phyloP scores from a whole-genome alignment of 92 coral and sea anemone species.

The Palythoa grandis region DNA sequence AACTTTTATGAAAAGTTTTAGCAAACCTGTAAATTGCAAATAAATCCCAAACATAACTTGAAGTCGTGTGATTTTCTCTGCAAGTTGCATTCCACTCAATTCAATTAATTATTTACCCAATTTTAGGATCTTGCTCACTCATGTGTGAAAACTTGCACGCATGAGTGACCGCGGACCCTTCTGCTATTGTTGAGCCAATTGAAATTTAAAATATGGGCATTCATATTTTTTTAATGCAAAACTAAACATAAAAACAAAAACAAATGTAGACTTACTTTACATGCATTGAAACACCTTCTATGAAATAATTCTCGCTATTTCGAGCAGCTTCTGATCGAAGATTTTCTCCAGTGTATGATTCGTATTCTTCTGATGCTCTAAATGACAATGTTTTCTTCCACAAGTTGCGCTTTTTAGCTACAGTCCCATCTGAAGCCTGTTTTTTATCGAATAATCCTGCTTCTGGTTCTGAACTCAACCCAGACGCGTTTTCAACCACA shows the following conservation, averaged over 20 bases:
- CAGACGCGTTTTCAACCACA: background rate
- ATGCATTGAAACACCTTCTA: slow-evolving; percentile 89
- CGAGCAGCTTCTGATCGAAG: slow-evolving; percentile 34
- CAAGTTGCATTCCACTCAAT: too few species aligned
- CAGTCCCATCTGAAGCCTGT: slow-evolving; percentile 3
- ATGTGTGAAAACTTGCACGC: background rate
- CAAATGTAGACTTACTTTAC: slow-evolving; percentile 61
- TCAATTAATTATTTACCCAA: too few species aligned
- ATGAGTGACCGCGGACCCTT: too few species aligned
- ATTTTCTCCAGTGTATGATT: slow-evolving; percentile 33
- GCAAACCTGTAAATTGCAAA: too few species aligned
- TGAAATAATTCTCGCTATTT: slow-evolving; percentile 68
- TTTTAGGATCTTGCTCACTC: background rate
- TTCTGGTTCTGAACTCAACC: slow-evolving; percentile 19
- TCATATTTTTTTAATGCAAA: background rate
- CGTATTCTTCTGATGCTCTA: slow-evolving; percentile 36
- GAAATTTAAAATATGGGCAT: background rate
- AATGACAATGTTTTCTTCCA: slow-evolving; percentile 41
- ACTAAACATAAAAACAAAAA: background rate
- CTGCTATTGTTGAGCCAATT: background rate
- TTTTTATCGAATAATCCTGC: background rate
- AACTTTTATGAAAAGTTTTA: too few species aligned
- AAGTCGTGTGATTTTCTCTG: too few species aligned
- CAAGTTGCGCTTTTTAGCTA: slow-evolving; percentile 18
- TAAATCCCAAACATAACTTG: too few species aligned